Percentiles rank a stretch among this genome's conserved stretches.
Conservation (phyloP, 2,797 vertebrate species). For the Ceryle rudis region DNA sequence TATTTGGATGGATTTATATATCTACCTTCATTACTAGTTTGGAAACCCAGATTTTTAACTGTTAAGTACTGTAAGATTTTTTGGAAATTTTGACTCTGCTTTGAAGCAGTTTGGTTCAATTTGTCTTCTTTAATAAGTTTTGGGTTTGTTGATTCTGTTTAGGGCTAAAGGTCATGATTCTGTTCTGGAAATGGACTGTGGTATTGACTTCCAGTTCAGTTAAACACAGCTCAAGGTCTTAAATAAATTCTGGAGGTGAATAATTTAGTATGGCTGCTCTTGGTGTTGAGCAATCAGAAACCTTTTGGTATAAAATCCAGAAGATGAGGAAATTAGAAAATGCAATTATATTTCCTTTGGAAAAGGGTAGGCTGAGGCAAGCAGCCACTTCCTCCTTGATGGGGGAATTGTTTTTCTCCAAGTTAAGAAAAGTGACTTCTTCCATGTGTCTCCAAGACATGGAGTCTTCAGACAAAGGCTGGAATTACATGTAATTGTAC, state of each 20-base stretch:
- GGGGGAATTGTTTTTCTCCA: neutral
- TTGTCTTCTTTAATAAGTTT: neutral
- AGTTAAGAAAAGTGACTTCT: neutral
- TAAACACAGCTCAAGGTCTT: neutral
- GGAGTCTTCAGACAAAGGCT: neutral
- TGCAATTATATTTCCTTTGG: neutral
- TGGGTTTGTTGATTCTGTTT: neutral
- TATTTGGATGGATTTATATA: neutral
- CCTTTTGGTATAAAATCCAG: neutral
- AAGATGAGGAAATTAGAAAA: neutral
- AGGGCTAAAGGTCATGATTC: neutral
- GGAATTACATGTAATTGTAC: neutral
- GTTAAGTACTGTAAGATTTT: neutral
- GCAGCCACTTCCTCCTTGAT: neutral
- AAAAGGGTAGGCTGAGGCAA: neutral
- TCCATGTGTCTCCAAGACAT: neutral
- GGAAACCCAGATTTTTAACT: neutral
- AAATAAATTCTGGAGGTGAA: neutral
- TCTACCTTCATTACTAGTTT: neutral
- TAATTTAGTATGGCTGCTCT: neutral
- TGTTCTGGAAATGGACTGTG: neutral
- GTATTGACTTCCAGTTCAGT: constrained; percentile 3
- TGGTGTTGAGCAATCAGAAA: neutral
- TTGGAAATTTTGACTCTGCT: neutral
- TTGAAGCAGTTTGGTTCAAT: neutral